Percentiles rank a stretch among this genome's conserved stretches.
Evolutionary conservation across 2,797 vertebrate genomes (phyloP).

Genomic region (Pterois miles): DNA sequence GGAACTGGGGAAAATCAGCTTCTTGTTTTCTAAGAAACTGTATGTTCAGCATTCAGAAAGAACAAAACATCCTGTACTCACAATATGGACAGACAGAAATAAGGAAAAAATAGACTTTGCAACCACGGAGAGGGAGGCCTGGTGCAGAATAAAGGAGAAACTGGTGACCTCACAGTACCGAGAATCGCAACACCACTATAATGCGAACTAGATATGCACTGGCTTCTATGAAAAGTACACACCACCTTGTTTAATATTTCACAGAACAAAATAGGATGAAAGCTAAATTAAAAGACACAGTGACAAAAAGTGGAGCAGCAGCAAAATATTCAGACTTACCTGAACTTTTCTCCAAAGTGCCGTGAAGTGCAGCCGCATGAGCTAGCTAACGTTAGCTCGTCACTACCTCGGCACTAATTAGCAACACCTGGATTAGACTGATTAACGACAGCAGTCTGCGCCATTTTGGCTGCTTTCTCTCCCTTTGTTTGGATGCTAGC

Average conservation of each 20-base stretch:
- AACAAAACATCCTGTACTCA: not conserved
- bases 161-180: not conserved
- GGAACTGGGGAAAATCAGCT: not conserved
- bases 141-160: not conserved
- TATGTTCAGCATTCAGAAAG: not conserved
- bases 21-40: not conserved
- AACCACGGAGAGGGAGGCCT: not conserved
- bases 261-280: not conserved
- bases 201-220: not conserved
- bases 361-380: not conserved
- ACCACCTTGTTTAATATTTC: not conserved
- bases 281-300: not conserved
- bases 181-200: no score
- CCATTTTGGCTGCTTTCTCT: not conserved
- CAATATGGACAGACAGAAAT: no score
- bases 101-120: not conserved
- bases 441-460: not conserved
- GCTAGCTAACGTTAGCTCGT: no score
- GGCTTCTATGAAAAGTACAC: not conserved
- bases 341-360: not conserved
- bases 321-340: constrained; percentile 3
- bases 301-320: not conserved
- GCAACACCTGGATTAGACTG: constrained; percentile 28
- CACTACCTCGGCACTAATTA: constrained; percentile 10
- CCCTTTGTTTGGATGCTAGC: not conserved